A percentile compares a stretch with the other conserved stretches of the same genome.
These are phyloP conservation scores for Parambassis ranga DNA, from an alignment of 2,797 vertebrate genomes.

Conservation along the genomic window DNA sequence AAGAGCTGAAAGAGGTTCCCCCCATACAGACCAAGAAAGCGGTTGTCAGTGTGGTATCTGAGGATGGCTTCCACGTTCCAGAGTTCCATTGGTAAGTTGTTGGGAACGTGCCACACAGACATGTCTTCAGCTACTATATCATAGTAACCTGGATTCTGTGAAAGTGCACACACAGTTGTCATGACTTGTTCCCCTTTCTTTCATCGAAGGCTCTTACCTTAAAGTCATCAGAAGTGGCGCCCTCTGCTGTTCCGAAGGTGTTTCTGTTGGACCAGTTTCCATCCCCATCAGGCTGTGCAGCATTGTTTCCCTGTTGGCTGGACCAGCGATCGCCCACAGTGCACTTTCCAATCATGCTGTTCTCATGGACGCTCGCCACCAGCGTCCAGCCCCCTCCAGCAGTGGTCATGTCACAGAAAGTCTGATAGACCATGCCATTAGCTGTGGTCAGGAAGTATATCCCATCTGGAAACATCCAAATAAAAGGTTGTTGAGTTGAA, in stretches of 20 bases:
- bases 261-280: constrained; percentile 60
- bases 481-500: no score
- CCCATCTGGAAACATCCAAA: constrained; percentile 58
- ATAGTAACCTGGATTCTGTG: constrained; percentile 74
- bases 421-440: constrained; percentile 68
- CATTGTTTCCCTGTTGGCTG: constrained; percentile 69
- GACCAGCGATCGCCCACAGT: constrained; percentile 66
- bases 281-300: constrained; percentile 30
- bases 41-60: constrained; percentile 45
- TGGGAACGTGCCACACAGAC: constrained; percentile 75
- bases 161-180: neutral
- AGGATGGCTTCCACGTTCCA: constrained; percentile 64
- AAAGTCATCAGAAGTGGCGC: constrained; percentile 54
- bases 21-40: constrained; percentile 13
- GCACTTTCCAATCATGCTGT: constrained; percentile 61
- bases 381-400: constrained; percentile 75
- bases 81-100: constrained; percentile 42
- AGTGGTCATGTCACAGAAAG: constrained; percentile 80
- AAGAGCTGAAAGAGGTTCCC: constrained; percentile 34
- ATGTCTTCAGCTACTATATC: constrained; percentile 63
- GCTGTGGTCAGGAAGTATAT: constrained; percentile 65
- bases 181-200: no score
- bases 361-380: constrained; percentile 79
- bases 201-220: no score
- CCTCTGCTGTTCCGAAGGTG: constrained; percentile 48